Evolutionary conservation across 2,113 vertebrate genomes (phyloP).

Genomic region (Pholis gunnellus): DNA sequence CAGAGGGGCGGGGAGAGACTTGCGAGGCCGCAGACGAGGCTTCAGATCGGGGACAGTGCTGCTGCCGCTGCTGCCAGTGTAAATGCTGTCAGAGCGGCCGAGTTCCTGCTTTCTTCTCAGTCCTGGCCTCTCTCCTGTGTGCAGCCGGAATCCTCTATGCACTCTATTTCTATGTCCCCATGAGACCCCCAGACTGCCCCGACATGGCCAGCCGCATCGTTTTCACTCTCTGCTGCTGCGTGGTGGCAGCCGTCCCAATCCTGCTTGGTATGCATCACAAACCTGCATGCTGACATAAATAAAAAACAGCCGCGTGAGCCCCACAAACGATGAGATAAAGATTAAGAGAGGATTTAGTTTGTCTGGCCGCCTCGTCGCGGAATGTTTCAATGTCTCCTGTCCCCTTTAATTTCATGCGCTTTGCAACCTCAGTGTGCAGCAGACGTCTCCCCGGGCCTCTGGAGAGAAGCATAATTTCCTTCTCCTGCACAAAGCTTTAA

Average conservation of each 20-base stretch:
- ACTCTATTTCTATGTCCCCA: slow-evolving; percentile 80
- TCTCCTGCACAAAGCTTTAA: slow-evolving; percentile 63
- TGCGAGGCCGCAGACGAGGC: slow-evolving; percentile 34
- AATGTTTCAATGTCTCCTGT: slow-evolving; percentile 71
- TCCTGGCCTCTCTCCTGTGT: slow-evolving; percentile 78
- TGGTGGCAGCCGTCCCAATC: slow-evolving; percentile 79
- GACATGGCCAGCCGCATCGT: slow-evolving; percentile 76
- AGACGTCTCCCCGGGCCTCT: slow-evolving; percentile 63
- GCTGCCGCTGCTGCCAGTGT: slow-evolving; percentile 70
- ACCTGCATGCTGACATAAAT: slow-evolving; percentile 35
- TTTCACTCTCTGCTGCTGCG: slow-evolving; percentile 81
- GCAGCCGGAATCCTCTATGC: slow-evolving; percentile 79
- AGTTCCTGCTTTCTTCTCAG: slow-evolving; percentile 75
- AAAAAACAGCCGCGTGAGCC: slow-evolving; percentile 3
- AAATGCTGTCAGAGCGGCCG: slow-evolving; percentile 72
- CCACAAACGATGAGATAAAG: slow-evolving; percentile 47
- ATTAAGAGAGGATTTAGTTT: slow-evolving; percentile 64
- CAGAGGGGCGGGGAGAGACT: slow-evolving; percentile 54
- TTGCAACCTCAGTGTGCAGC: slow-evolving; percentile 53
- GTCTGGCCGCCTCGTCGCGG: slow-evolving; percentile 73
- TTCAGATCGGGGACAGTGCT: slow-evolving; percentile 52
- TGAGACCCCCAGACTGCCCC: slow-evolving; percentile 75
- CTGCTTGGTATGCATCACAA: slow-evolving; percentile 78
- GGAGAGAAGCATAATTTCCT: slow-evolving; percentile 68
- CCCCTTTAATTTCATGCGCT: slow-evolving; percentile 72